Evolutionary conservation across 2,888 invertebrate species (phyloP).

Genomic region (Phragmatobia fuliginosa): DNA sequence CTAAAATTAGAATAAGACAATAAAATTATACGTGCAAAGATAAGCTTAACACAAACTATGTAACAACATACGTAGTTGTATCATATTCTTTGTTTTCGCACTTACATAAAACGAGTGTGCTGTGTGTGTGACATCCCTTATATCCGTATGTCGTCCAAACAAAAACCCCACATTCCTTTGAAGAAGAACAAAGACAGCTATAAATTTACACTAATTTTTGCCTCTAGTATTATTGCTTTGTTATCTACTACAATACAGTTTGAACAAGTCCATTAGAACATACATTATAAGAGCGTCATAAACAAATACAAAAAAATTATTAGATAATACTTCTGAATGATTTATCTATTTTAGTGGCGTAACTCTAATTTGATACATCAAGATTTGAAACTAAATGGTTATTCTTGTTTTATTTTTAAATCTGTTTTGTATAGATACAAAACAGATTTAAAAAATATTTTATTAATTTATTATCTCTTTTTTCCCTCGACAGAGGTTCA

Average conservation of each 20-base stretch:
- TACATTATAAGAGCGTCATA: neutral
- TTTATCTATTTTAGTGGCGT: neutral
- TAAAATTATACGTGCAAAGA: too few relatives aligned
- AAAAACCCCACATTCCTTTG: constrained; percentile 56
- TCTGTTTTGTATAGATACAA: too few relatives aligned
- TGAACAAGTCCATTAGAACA: neutral
- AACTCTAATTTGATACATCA: too few relatives aligned
- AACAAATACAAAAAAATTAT: too few relatives aligned
- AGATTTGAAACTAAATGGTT: too few relatives aligned
- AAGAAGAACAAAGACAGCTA: constrained; percentile 65
- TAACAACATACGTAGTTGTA: neutral
- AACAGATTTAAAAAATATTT: too few relatives aligned
- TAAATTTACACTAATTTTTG: constrained; percentile 66
- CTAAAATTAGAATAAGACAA: too few relatives aligned
- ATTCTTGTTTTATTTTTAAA: too few relatives aligned
- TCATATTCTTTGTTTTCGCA: neutral
- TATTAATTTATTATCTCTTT: too few relatives aligned
- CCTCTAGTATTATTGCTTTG: constrained; percentile 61
- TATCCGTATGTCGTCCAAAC: constrained; percentile 40
- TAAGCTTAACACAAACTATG: too few relatives aligned
- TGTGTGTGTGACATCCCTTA: neutral
- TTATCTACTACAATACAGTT: constrained; percentile 18
- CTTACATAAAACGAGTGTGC: neutral
- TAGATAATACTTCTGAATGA: too few relatives aligned
- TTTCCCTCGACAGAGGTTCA: too few relatives aligned